Evolutionary conservation across 2,797 vertebrate species (phyloP).

Genomic region (Bufotes viridis): DNA sequence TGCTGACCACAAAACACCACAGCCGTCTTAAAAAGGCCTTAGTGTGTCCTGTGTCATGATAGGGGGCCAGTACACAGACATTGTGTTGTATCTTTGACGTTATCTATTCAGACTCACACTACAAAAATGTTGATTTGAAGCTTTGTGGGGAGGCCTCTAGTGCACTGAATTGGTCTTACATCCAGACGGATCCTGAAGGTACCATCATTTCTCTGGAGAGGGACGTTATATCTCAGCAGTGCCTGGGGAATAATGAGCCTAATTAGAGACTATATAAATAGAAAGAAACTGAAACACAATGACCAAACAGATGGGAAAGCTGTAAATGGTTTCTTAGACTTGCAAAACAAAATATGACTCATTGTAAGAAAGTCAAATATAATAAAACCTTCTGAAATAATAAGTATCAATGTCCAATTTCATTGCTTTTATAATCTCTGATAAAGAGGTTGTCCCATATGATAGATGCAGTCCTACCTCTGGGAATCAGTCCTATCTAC

Average conservation of each 20-base stretch:
- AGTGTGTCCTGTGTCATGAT: too few relatives aligned
- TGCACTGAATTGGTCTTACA: background rate
- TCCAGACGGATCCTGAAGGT: background rate
- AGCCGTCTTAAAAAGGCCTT: too few relatives aligned
- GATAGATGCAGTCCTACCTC: too few relatives aligned
- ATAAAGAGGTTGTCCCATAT: too few relatives aligned
- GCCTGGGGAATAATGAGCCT: background rate
- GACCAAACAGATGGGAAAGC: background rate
- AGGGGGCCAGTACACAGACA: too few relatives aligned
- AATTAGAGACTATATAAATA: background rate
- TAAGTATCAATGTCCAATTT: too few relatives aligned
- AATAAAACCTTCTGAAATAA: background rate
- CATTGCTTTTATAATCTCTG: too few relatives aligned
- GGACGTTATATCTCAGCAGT: background rate
- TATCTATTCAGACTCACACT: background rate
- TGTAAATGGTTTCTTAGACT: background rate
- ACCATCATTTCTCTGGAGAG: background rate
- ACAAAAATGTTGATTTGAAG: background rate
- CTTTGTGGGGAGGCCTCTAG: background rate
- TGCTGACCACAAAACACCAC: too few relatives aligned
- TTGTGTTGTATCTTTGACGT: background rate
- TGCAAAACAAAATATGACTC: background rate
- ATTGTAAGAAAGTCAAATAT: too few relatives aligned
- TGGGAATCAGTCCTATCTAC: too few relatives aligned
- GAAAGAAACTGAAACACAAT: background rate